Evolutionary conservation across 2,888 invertebrate genomes (phyloP), one percentile per base, ranked within the genome.

Genomic region (Drosophila melanocephala): DNA sequence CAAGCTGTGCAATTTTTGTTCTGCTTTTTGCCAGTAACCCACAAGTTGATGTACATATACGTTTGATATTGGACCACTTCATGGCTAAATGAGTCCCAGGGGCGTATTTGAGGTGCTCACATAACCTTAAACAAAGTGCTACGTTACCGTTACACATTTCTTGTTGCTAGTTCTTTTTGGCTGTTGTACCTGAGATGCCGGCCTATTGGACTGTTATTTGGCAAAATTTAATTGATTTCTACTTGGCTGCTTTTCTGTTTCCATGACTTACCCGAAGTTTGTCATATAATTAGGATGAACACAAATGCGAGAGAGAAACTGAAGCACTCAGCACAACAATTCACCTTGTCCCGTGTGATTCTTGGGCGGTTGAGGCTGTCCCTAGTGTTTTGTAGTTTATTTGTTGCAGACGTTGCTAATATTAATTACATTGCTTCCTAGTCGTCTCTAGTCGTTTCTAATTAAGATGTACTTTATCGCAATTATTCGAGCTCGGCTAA

Each of bases 151-250:
- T 44, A 66, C 37, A 47, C 57, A 52, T 37, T 47, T 55, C 33
- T 42, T 44, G 64, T 37, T 50, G 59, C 26, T 50, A 33, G 63
- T 58, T 61, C 22, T 28, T 51, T 55, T 52, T 60, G 62, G 12
- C n/a, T 69, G 39, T 37, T 58, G 35, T 74, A 81, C 58, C 65
- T 75, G 66, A 56, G 35, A 6, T 26, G 47, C 22, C 3, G 42
- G 58, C 57, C 68, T 56, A 47, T 70, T 65, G 75, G 72, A 77
- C 75, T 77, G 64, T 69, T 69, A 81, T 79, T 83, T 77, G 67
- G 52, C 55, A 73, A 68, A 77, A 76, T 87, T 84, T 84, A 84
- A 87, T 87, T 85, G 87, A 87, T 85, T 81, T 79, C 63, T 64
- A 62, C 55, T 66, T 64, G 66, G 14, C 71, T 53, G 61, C 51